Conservation (phyloP, 1,140 invertebrate species). For the Alviniconcha marisindica region DNA sequence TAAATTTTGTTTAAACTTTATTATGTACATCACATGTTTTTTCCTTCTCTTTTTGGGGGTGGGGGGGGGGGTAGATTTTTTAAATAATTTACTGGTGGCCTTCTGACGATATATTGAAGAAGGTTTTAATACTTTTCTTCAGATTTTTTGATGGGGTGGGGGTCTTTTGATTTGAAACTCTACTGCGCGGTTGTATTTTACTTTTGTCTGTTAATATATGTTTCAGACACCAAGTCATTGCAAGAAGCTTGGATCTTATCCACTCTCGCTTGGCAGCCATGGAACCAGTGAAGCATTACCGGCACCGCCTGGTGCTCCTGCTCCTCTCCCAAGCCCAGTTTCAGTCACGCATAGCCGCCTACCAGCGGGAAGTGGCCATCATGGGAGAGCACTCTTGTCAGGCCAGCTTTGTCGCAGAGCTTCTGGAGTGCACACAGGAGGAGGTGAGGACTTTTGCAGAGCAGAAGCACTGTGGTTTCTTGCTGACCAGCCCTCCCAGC, state of each 20-base stretch:
- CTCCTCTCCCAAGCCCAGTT: background rate
- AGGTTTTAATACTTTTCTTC: no score
- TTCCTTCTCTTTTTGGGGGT: no score
- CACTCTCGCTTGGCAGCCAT: background rate
- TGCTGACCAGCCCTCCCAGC: background rate
- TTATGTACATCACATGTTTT: no score
- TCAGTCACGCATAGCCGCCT: background rate
- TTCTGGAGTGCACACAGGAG: background rate
- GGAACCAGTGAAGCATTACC: background rate
- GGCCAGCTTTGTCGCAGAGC: background rate
- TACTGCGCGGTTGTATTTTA: no score
- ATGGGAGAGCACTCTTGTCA: background rate
- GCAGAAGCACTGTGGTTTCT: background rate
- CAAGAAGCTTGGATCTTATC: background rate
- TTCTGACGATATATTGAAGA: no score
- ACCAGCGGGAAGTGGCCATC: background rate
- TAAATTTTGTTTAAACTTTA: no score
- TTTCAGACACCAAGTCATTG: background rate
- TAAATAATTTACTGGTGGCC: no score
- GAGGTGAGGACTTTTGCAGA: background rate
- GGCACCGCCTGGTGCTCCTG: background rate
- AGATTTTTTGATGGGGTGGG: no score
- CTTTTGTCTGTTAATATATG: background rate
- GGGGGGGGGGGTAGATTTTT: no score
- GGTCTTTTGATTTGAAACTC: no score